phyloP scores from a whole-genome alignment of 2,113 vertebrate species.

The Hemicordylus capensis region DNA sequence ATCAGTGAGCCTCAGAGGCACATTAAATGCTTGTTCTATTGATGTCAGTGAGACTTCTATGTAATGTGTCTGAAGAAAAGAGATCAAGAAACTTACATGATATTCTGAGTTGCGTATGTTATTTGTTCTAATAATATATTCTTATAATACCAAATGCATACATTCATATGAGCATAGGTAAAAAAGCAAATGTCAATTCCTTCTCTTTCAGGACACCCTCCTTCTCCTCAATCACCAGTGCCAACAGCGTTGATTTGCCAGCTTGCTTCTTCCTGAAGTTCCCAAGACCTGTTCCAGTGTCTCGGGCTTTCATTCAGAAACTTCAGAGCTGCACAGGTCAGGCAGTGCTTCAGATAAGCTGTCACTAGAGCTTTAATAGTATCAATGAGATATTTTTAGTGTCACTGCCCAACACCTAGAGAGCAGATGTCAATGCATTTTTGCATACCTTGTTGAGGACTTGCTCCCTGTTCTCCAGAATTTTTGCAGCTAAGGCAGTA shows the following conservation, averaged over 20 bases:
- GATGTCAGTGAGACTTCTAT: background rate
- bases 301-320: slow-evolving; percentile 91
- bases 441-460: background rate
- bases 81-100: background rate
- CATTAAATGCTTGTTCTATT: background rate
- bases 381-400: background rate
- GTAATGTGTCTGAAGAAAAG: background rate
- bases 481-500: background rate
- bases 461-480: background rate
- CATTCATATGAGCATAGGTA: background rate
- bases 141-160: background rate
- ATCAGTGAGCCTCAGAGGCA: background rate
- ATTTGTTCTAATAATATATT: too few relatives aligned
- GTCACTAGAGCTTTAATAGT: background rate
- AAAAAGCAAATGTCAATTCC: background rate
- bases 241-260: slow-evolving; percentile 96
- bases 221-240: slow-evolving; percentile 92
- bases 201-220: slow-evolving; percentile 82
- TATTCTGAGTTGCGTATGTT: background rate
- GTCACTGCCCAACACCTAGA: background rate
- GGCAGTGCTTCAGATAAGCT: background rate
- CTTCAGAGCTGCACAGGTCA: slow-evolving; percentile 90
- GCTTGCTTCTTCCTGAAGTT: slow-evolving; percentile 98
- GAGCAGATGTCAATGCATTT: background rate
- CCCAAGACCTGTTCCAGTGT: slow-evolving; percentile 91